Percentiles rank a stretch among this genome's conserved stretches.
Conservation (phyloP, 1,140 invertebrate genomes). For the Littorina saxatilis region DNA sequence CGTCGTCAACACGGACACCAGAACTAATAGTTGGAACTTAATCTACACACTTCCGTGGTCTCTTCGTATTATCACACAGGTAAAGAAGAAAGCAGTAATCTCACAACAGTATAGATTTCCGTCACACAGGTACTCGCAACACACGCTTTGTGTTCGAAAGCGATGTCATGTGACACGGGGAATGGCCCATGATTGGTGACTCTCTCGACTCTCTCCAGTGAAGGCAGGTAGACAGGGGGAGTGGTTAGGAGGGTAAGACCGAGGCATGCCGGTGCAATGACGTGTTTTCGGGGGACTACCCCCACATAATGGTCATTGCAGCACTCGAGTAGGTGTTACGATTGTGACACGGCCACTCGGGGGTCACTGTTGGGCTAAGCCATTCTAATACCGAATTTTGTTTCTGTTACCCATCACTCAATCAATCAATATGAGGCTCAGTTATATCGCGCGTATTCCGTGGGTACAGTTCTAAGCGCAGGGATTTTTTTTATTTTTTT, state of each 20-base stretch:
- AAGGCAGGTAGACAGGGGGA: slow-evolving; percentile 18
- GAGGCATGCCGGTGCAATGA: slow-evolving; percentile 27
- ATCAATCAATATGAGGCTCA: too few species aligned
- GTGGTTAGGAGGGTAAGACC: background rate
- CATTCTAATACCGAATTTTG: too few species aligned
- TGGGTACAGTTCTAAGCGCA: too few species aligned
- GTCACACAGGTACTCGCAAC: background rate
- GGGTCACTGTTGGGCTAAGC: too few species aligned
- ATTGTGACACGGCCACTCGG: background rate
- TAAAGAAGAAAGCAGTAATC: background rate
- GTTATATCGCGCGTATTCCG: too few species aligned
- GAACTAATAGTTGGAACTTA: too few species aligned
- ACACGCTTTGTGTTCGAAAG: slow-evolving; percentile 29
- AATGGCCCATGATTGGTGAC: slow-evolving; percentile 7
- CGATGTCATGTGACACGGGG: slow-evolving; percentile 1
- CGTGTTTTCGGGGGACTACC: slow-evolving; percentile 11
- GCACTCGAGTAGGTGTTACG: background rate
- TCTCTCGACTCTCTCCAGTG: too few species aligned
- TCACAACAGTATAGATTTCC: too few species aligned
- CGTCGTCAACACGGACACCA: background rate
- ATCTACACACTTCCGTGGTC: background rate
- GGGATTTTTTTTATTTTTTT: too few species aligned
- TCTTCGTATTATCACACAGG: background rate
- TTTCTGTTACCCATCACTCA: too few species aligned
- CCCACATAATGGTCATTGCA: background rate